Evolutionary conservation across 2,113 vertebrate species (phyloP).

Genomic region (Poicephalus meyeri): DNA sequence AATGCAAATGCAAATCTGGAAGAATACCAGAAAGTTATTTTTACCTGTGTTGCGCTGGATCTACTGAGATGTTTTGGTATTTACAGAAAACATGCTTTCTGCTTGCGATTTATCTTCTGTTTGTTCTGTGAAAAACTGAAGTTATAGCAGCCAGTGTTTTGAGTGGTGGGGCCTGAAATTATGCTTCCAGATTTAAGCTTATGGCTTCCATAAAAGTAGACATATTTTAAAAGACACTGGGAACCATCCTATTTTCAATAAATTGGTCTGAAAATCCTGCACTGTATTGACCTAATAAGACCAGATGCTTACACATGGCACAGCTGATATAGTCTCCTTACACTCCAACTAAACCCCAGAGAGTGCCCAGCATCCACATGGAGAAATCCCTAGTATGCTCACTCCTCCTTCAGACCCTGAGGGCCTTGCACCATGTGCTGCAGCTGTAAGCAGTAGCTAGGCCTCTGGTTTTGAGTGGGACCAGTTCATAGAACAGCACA

Average conservation of each 20-base stretch:
- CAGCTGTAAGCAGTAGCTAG: not conserved
- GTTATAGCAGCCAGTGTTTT: not conserved
- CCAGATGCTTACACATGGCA: not conserved
- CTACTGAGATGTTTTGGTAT: not conserved
- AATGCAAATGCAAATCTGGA: not conserved
- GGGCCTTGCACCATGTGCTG: not conserved
- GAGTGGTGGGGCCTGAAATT: not conserved
- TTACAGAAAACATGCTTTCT: slow-evolving; percentile 31
- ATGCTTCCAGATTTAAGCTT: not conserved
- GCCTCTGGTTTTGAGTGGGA: not conserved
- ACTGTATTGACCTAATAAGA: not conserved
- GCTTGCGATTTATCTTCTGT: not conserved
- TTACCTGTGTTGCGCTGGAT: not conserved
- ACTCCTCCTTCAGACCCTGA: not conserved
- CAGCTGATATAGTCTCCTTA: not conserved
- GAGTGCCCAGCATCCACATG: not conserved
- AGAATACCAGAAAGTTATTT: slow-evolving; percentile 22
- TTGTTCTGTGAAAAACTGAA: not conserved
- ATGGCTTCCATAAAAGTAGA: not conserved
- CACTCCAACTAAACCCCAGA: rapidly evolving
- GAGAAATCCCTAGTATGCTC: not conserved
- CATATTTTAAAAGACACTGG: not conserved
- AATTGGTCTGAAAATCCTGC: not conserved
- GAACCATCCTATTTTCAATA: not conserved
- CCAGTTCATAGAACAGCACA: not conserved